Evolutionary conservation across 2,888 invertebrate genomes (phyloP).

Genomic region (Thumatha senex): DNA sequence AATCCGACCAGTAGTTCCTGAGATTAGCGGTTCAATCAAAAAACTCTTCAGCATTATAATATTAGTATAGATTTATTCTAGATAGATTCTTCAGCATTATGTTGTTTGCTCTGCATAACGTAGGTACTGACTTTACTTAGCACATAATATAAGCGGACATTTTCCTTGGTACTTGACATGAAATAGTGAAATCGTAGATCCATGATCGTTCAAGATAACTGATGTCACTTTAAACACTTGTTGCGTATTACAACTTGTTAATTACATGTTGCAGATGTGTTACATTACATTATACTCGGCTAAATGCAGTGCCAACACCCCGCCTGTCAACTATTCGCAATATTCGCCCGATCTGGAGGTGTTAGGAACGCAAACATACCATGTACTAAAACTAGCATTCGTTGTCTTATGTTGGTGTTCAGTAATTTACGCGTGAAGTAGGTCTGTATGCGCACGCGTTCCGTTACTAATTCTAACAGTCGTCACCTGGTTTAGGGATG

Average conservation of each 20-base stretch:
- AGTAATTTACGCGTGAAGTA: slow-evolving; percentile 28
- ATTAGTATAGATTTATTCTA: too few relatives aligned
- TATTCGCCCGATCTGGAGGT: background rate
- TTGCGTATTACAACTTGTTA: slow-evolving; percentile 30
- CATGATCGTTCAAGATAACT: slow-evolving; percentile 43
- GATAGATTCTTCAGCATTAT: too few relatives aligned
- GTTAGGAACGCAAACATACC: slow-evolving; percentile 1
- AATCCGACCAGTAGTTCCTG: too few relatives aligned
- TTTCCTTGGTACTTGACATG: slow-evolving; percentile 31
- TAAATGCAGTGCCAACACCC: slow-evolving; percentile 24
- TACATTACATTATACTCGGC: slow-evolving; percentile 24
- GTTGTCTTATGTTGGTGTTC: slow-evolving; percentile 17
- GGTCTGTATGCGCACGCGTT: slow-evolving; percentile 14
- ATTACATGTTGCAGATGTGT: slow-evolving; percentile 22
- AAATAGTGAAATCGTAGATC: slow-evolving; percentile 45
- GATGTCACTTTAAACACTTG: slow-evolving; percentile 30
- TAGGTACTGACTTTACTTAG: background rate
- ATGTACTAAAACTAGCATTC: slow-evolving; percentile 1
- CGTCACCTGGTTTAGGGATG: slow-evolving; percentile 17
- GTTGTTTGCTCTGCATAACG: too few relatives aligned
- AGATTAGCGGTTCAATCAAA: too few relatives aligned
- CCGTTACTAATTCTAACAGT: slow-evolving; percentile 20
- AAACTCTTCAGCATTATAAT: too few relatives aligned
- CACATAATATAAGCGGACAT: slow-evolving; percentile 15
- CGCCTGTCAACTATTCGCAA: slow-evolving; percentile 26